Percentiles rank a stretch among this genome's conserved stretches.
Conservation (phyloP, 2,888 invertebrate genomes). For the Eupithecia insigniata region DNA sequence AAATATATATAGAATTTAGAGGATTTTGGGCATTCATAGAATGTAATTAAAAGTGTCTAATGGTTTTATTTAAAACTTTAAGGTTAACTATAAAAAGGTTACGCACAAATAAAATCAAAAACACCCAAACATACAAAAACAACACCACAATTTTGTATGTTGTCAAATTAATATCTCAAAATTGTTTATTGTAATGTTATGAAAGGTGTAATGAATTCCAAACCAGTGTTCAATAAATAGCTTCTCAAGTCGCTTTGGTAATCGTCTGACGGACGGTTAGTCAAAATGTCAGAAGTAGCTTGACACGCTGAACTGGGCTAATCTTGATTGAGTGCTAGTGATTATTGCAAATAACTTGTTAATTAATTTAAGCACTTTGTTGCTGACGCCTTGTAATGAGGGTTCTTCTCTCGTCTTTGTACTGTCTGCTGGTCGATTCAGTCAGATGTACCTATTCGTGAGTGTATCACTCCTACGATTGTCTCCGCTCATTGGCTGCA, state of each 20-base stretch:
- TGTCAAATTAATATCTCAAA: constrained; percentile 9
- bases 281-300: constrained; percentile 40
- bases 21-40: not conserved
- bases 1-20: constrained; percentile 8
- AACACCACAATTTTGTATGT: not conserved
- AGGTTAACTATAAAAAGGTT: not conserved
- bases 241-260: constrained; percentile 18
- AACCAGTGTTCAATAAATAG: constrained; percentile 11
- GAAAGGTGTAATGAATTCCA: constrained; percentile 23
- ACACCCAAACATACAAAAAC: not conserved
- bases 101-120: not conserved
- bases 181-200: constrained; percentile 14
- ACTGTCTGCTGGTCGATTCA: not conserved
- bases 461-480: not conserved
- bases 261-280: constrained; percentile 40
- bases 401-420: not conserved
- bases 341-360: constrained; percentile 4
- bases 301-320: constrained; percentile 38
- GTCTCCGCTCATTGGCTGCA: not conserved
- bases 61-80: not conserved
- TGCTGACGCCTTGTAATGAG: not conserved
- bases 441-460: too few species aligned
- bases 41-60: not conserved
- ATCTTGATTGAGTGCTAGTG: constrained; percentile 32
- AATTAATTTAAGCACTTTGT: constrained; percentile 4